Evolutionary conservation across 2,888 invertebrate genomes (phyloP).

Genomic region (Dryomyza anilis): DNA sequence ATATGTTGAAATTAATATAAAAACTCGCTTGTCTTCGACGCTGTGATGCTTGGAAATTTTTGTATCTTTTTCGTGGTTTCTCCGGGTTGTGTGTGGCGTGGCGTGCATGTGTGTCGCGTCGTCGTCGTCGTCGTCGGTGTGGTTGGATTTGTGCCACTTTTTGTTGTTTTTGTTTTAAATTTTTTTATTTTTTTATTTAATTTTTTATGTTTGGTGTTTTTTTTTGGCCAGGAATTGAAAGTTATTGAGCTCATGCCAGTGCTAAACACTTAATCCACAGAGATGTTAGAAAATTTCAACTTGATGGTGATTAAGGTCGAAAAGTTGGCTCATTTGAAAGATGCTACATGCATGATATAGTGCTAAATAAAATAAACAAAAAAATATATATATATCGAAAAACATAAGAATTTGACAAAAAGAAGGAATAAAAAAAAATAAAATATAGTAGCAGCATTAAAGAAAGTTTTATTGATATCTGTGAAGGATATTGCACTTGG

Average conservation of each 20-base stretch:
- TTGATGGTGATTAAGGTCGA: constrained; percentile 11
- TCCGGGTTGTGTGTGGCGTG: no score
- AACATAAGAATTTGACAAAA: no score
- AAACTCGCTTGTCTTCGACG: constrained; percentile 25
- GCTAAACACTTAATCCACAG: constrained; percentile 20
- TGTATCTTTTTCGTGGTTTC: constrained; percentile 42
- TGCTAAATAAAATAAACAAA: no score
- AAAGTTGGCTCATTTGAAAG: background rate
- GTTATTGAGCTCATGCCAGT: constrained; percentile 43
- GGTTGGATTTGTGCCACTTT: constrained; percentile 28
- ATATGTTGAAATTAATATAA: no score
- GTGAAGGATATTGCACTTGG: no score
- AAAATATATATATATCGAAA: no score
- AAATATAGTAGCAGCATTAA: no score
- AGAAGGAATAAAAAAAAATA: no score
- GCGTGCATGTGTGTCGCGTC: no score
- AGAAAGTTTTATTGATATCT: no score
- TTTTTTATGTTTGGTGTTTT: no score
- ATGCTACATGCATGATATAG: no score
- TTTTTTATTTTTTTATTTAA: background rate
- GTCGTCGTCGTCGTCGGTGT: constrained; percentile 6
- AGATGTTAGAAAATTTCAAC: background rate
- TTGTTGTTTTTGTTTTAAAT: background rate
- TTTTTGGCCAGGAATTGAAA: constrained; percentile 48
- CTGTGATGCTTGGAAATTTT: constrained; percentile 47